Base-by-base conservation (phyloP, 1,140 invertebrate species). In the Daktulosphaira vitifoliae region DNA sequence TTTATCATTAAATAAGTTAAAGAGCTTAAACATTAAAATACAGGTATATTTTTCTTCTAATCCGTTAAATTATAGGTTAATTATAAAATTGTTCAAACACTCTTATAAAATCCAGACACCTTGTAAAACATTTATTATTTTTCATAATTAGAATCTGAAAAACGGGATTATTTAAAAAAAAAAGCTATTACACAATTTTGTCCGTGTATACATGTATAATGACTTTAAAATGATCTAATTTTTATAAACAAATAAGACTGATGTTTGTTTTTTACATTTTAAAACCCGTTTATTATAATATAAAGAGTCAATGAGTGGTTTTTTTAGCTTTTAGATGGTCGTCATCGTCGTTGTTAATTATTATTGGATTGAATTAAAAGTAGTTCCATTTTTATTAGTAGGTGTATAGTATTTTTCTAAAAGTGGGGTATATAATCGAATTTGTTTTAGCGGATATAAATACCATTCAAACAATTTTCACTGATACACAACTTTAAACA, bases 381-480 rank as follows among this genome's bases (percentile, higher is more conserved):
- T 62, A 25, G 26, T 62, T 62, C 56, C 56, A 62, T 48, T 62
- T 46, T 62, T 46, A 62, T 29, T 26, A 48, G 56, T 62, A 48
- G 56, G 44, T 62, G 22, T 62, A 62, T 62, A 62, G 56, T 62
- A 62, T 62, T 62, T 62, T 62, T 62, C 56, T 62, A 62, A 62
- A 62, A 48, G 18, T 46, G 42, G 56, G 56, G 56, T 62, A 62
- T 48, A 26, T 18, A 48, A 62, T 46, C 56, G 56, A 62, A 62
- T 62, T 62, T 62, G 56, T 62, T 62, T 62, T 59, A n/a, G 20
- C n/a, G 15, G 29, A 62, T 33, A 33, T 5, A 33, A 5, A 33
- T 26, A 48, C 25, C 11, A 48, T 48, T 26, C 46, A 25, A 44
- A 48, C 25, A 29, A 33, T 62, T 62, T 48, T 48, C 18, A 62